Base-by-base conservation (phyloP, 2,888 invertebrate species). In the Clostera curtula region DNA sequence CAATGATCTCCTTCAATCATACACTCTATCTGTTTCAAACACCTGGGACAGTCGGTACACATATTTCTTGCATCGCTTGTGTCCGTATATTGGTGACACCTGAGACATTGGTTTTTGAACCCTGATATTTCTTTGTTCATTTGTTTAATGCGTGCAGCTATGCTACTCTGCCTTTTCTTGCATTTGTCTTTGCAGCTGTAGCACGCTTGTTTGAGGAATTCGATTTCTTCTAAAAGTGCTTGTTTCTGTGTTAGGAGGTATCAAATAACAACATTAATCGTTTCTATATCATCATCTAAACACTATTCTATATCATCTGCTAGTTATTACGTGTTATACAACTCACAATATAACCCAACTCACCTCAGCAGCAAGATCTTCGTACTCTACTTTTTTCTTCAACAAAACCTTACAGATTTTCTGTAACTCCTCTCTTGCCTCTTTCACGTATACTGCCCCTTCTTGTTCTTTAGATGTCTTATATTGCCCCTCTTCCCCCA, bases 11-110 rank as follows among this genome's bases (percentile, higher is more conserved):
- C 62, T 36, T 49, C 37, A 2, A 43, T 39, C 2, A 59, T 25
- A 43, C 80, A 80, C 2, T 71, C 58, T 24, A 65, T 58, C 34
- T 63, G 51, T 26, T 48, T 40, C 3, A 39, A 18, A 45, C 83
- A 83, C 31, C 58, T 59, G 0, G 79, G 75, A 37, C 83, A 82
- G 32, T 83, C 82, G 0, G 53, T 56, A 28, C 83, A 82, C 8
- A 56, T 55, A 16, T 57, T 69, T 5, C 63, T 60, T 2, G 59
- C 32, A 28, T 77, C 79, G 2, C 28, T 3, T 1, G 75, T 77
- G 15, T 76, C 76, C 1, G 61, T 66, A 27, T 53, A 54, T 40
- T 59, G 40, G 19, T 76, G 68, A 26, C 79, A 82, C 43, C 42
- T 49, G 1, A 45, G 36, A 40, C 79, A 77, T 52, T 53, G 60